Evolutionary conservation across 1,140 invertebrate species (phyloP).

Genomic region (Amphibalanus amphitrite): DNA sequence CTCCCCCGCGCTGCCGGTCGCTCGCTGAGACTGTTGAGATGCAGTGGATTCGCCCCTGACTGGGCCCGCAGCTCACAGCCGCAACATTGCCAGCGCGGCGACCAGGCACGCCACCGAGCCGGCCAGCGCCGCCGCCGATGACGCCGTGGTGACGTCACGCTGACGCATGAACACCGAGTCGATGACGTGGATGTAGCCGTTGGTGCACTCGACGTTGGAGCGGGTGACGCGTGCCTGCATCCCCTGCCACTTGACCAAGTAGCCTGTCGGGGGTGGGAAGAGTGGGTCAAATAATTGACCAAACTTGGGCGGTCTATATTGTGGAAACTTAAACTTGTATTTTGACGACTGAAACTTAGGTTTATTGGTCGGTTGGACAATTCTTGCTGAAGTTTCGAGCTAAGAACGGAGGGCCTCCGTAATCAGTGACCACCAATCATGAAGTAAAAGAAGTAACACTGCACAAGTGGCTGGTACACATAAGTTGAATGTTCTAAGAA

Average conservation of each 20-base stretch:
- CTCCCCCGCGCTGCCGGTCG: too few species aligned
- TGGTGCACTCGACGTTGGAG: slow-evolving; percentile 76
- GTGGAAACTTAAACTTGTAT: too few species aligned
- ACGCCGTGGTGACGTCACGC: slow-evolving; percentile 45
- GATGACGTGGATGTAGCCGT: slow-evolving; percentile 83
- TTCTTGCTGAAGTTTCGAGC: too few species aligned
- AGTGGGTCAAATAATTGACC: too few species aligned
- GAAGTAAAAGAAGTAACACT: too few species aligned
- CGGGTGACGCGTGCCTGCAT: slow-evolving; percentile 63
- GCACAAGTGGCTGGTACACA: too few species aligned
- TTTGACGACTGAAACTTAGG: too few species aligned
- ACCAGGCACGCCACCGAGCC: not conserved
- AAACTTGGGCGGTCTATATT: too few species aligned
- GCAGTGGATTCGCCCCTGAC: not conserved
- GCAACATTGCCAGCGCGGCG: not conserved
- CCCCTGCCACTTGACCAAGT: slow-evolving; percentile 63
- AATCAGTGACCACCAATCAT: too few species aligned
- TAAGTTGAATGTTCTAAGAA: too few species aligned
- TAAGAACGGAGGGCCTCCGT: too few species aligned
- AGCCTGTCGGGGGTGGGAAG: slow-evolving; percentile 40
- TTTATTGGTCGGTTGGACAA: too few species aligned
- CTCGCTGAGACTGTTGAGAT: not conserved
- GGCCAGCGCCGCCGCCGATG: not conserved
- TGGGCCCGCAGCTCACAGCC: not conserved
- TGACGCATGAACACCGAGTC: slow-evolving; percentile 62